Evolutionary conservation across 2,888 invertebrate species (phyloP).

Genomic region (Bellardia pandia): DNA sequence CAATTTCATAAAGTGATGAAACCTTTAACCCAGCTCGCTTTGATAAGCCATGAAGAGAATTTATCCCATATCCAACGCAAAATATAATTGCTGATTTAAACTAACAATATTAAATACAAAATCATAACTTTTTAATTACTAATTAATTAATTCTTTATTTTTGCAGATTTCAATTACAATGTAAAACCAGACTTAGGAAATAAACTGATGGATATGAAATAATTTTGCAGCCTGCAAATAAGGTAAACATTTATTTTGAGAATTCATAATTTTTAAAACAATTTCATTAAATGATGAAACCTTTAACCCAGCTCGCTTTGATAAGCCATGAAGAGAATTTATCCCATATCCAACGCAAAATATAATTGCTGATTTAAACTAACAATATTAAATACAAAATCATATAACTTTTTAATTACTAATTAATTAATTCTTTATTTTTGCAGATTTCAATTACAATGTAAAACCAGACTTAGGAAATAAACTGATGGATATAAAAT

Average conservation of each 20-base stretch:
- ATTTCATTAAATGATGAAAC: conserved; percentile 72
- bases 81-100: conserved; percentile 68
- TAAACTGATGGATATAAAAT: too few species aligned
- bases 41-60: conserved; percentile 78
- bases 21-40: conserved; percentile 79
- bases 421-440: not conserved
- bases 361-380: conserved; percentile 37
- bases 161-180: not conserved
- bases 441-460: not conserved
- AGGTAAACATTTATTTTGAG: too few species aligned
- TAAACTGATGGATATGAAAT: too few species aligned
- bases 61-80: conserved; percentile 76
- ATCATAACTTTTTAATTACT: not conserved
- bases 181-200: too few species aligned
- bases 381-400: not conserved
- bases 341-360: conserved; percentile 59
- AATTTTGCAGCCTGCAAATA: too few species aligned
- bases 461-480: too few species aligned
- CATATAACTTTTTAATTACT: not conserved
- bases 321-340: conserved; percentile 77
- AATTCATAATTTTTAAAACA: not conserved
- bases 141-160: not conserved
- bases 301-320: conserved; percentile 78
- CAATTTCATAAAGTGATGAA: conserved; percentile 73
- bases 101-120: not conserved